phyloP scores from a whole-genome alignment of 2,113 vertebrate genomes.

The Grammomys surdaster region DNA sequence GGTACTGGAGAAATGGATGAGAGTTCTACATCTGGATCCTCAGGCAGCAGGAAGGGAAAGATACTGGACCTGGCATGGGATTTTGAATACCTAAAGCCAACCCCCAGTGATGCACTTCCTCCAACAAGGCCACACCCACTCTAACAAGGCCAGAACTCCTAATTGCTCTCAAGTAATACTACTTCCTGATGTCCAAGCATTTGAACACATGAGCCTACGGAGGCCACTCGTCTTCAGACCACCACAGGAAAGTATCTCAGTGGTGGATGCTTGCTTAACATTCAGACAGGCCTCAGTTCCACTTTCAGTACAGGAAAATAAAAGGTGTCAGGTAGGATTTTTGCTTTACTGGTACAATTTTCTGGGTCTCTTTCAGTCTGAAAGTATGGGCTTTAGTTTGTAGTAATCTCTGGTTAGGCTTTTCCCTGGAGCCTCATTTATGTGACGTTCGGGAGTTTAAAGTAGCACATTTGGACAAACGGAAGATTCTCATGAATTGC shows the following conservation, averaged over 20 bases:
- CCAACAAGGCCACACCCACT: neutral
- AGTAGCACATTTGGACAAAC: neutral
- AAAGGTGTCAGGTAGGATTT: neutral
- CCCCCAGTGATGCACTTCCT: neutral
- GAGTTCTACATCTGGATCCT: neutral
- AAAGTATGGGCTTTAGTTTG: neutral
- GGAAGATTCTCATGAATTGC: neutral
- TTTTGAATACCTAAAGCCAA: neutral
- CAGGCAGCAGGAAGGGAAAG: neutral
- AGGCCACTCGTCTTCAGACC: neutral
- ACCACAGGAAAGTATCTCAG: neutral
- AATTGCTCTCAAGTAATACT: neutral
- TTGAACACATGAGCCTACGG: neutral
- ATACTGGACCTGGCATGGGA: neutral
- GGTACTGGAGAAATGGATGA: neutral
- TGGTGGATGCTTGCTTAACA: neutral
- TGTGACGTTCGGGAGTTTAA: slow-evolving; percentile 19
- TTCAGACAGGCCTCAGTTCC: neutral
- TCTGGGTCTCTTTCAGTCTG: slow-evolving; percentile 35
- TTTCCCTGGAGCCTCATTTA: slow-evolving; percentile 2
- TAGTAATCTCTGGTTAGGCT: neutral
- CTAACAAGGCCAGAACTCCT: neutral
- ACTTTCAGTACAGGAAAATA: neutral
- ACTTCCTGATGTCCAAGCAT: neutral
- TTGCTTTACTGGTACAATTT: slow-evolving; percentile 32